Conservation (phyloP, 2,113 vertebrate genomes). For the Catharus bicknelli region DNA sequence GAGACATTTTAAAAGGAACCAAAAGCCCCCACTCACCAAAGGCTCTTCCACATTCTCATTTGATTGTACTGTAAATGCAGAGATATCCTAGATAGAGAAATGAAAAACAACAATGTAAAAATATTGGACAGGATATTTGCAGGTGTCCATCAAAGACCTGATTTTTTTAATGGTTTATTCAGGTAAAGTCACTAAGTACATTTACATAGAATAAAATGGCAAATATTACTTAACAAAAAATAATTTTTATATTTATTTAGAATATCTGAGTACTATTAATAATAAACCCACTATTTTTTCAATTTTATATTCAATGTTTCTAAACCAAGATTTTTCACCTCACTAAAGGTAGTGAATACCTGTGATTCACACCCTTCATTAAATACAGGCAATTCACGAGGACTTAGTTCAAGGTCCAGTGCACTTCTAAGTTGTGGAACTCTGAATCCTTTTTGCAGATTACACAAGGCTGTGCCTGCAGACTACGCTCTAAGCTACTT, state of each 20-base stretch:
- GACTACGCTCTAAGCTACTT: neutral
- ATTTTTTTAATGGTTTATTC: neutral
- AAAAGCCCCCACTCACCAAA: constrained; percentile 80
- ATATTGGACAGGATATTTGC: neutral
- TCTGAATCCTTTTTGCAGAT: neutral
- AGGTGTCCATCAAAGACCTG: neutral
- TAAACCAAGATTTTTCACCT: neutral
- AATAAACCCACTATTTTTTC: neutral
- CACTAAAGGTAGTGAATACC: neutral
- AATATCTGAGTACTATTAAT: neutral
- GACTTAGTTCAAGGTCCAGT: neutral
- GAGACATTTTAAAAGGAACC: neutral
- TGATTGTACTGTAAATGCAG: constrained; percentile 79
- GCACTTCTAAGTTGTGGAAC: neutral
- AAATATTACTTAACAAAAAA: neutral
- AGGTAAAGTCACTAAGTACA: neutral
- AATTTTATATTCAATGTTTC: neutral
- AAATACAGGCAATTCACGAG: neutral
- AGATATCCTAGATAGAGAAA: constrained; percentile 70
- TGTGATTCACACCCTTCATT: neutral
- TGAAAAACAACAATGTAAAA: neutral
- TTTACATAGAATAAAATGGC: neutral
- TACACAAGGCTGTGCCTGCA: neutral
- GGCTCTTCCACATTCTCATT: constrained; percentile 73
- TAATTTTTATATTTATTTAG: neutral